These are phyloP conservation scores for Volucella zonaria DNA, from an alignment of 2,888 invertebrate genomes.

Conservation along the genomic window DNA sequence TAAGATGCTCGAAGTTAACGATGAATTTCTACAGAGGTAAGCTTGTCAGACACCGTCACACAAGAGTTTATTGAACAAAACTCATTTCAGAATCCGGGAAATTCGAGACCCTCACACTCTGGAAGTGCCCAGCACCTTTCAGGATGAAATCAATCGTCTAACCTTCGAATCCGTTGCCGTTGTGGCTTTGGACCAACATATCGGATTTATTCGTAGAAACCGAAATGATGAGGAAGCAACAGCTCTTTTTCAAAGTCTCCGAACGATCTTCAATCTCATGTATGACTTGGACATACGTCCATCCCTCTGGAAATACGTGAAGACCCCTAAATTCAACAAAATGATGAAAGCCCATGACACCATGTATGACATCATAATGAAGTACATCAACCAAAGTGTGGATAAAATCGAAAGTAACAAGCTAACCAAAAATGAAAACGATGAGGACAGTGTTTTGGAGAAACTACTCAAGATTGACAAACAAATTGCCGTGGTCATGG, in stretches of 20 bases:
- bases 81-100: too few species aligned
- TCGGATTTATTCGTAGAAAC: too few species aligned
- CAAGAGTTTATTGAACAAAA: slow-evolving; percentile 76
- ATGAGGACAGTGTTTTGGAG: slow-evolving; percentile 83
- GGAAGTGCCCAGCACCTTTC: too few species aligned
- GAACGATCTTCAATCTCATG: slow-evolving; percentile 62
- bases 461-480: slow-evolving; percentile 81
- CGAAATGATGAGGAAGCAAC: too few species aligned
- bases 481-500: slow-evolving; percentile 73
- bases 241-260: slow-evolving; percentile 67
- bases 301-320: slow-evolving; percentile 75
- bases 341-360: slow-evolving; percentile 71
- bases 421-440: slow-evolving; percentile 69
- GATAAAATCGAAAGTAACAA: slow-evolving; percentile 75
- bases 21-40: slow-evolving; percentile 71
- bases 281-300: slow-evolving; percentile 76
- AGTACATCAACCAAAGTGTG: slow-evolving; percentile 79
- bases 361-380: slow-evolving; percentile 71
- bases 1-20: slow-evolving; percentile 83
- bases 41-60: neutral
- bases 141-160: too few species aligned
- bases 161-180: too few species aligned
- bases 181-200: too few species aligned
- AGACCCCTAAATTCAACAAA: slow-evolving; percentile 74
- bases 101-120: too few species aligned